Evolutionary conservation across 2,113 vertebrate genomes (phyloP), one percentile per base, ranked within the genome.

Genomic region (Cygnus atratus): DNA sequence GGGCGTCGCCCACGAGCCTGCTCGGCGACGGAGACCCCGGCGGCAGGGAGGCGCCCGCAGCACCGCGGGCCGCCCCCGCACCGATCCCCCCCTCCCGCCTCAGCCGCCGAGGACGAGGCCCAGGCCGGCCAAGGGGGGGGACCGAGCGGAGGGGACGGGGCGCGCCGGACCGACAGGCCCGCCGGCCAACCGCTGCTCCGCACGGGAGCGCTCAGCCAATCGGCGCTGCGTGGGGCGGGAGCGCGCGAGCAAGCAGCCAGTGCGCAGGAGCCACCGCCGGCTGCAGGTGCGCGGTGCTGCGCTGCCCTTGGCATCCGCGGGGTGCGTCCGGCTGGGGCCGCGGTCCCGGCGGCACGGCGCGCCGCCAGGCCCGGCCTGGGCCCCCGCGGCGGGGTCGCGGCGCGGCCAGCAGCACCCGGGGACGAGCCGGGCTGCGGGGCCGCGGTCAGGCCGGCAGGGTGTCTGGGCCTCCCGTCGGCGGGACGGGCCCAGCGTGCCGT

Each of bases 191-290:
- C 58, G 15, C 6, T 5, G 43, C 20, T 12, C 26, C 17, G 13
- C 39, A 9, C 7, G 16, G 21, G 5, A 26, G 70, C 22, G 37
- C 26, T 5, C 9, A 24, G 6, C 97, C 96, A 97, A 96, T 83
- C 84, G 92, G 50, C 52, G 87, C 46, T 28, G 10, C 16, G 25
- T 70, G 52, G 63, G 95, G 96, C 90, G 94, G 97, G 71, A 79
- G 91, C 90, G 84, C 55, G 86, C 82, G 92, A 93, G 96, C 86
- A 9, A n/a, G 28, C 28, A 14, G 83, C 37, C 71, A 24, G 31
- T 62, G 63, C 86, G 83, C 86, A 91, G 82, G 44, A 54, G 57
- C 55, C 44, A 19, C 44, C 13, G 24, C 6, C 6, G 54, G 17
- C 63, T 6, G 86, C 86, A 88, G 86, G 86, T 88, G 86, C 26